phyloP scores from a whole-genome alignment of 2,888 invertebrate species.

The Hemithea aestivaria region DNA sequence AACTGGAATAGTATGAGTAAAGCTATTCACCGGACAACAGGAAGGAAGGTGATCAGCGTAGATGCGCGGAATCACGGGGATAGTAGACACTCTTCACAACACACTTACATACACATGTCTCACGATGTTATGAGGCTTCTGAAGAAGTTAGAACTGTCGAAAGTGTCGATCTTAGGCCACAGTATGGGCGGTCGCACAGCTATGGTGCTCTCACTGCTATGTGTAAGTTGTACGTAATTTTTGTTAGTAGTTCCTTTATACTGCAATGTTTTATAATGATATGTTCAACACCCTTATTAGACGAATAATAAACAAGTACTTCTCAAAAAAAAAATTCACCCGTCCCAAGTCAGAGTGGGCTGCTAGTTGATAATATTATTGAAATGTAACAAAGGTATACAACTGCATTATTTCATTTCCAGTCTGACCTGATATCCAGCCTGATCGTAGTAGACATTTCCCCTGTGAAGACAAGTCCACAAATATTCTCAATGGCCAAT shows the following conservation, averaged over 20 bases:
- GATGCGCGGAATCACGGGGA: conserved; percentile 98
- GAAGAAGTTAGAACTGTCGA: conserved; percentile 80
- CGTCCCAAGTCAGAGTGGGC: too few species aligned
- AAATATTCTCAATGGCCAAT: conserved; percentile 79
- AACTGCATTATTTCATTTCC: too few species aligned
- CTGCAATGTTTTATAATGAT: background rate
- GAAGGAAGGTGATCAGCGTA: conserved; percentile 87
- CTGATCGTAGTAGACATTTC: conserved; percentile 86
- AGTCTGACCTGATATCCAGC: conserved; percentile 82
- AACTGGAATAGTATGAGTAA: conserved; percentile 96
- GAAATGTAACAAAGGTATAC: too few species aligned
- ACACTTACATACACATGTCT: conserved; percentile 88
- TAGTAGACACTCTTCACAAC: conserved; percentile 87
- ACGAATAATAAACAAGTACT: conserved; percentile 1
- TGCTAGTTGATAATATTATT: too few species aligned
- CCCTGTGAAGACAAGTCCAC: conserved; percentile 81
- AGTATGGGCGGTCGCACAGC: conserved; percentile 97
- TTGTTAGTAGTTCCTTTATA: background rate
- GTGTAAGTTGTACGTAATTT: conserved; percentile 69
- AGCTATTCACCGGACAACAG: conserved; percentile 82
- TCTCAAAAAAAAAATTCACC: background rate
- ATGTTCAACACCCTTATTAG: background rate
- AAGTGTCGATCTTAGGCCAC: conserved; percentile 89
- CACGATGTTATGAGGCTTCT: conserved; percentile 79
- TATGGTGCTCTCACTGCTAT: conserved; percentile 89